phyloP scores from a whole-genome alignment of 2,888 invertebrate genomes.

The Margaritifera margaritifera region DNA sequence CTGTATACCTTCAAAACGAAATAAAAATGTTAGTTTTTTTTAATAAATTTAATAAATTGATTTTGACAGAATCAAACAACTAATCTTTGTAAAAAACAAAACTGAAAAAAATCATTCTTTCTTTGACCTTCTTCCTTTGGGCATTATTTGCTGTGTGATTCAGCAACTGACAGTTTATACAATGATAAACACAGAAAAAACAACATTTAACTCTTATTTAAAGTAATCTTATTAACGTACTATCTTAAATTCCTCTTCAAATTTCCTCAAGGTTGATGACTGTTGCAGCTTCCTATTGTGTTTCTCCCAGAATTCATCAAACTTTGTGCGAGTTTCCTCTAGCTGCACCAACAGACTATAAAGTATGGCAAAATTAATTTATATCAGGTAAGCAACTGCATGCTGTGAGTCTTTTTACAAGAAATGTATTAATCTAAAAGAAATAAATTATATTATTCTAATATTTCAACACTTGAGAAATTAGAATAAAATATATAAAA shows the following conservation, averaged over 20 bases:
- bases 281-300: slow-evolving; percentile 90
- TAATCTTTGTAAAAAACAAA: no score
- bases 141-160: neutral
- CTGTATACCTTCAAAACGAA: no score
- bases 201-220: no score
- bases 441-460: no score
- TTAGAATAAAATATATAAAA: no score
- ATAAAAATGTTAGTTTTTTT: no score
- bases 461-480: no score
- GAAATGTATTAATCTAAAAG: neutral
- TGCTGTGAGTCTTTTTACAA: neutral
- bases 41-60: no score
- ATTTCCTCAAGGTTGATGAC: slow-evolving; percentile 90
- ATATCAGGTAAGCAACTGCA: no score
- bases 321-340: slow-evolving; percentile 94
- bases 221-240: slow-evolving; percentile 71
- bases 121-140: neutral
- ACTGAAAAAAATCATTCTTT: neutral
- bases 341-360: slow-evolving; percentile 89
- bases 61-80: no score
- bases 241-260: slow-evolving; percentile 95
- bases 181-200: no score
- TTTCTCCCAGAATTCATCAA: slow-evolving; percentile 94
- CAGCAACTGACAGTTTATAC: no score
- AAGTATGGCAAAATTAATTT: slow-evolving; percentile 15